Evolutionary conservation across 2,113 vertebrate genomes (phyloP).

Genomic region (Capreolus pygargus): DNA sequence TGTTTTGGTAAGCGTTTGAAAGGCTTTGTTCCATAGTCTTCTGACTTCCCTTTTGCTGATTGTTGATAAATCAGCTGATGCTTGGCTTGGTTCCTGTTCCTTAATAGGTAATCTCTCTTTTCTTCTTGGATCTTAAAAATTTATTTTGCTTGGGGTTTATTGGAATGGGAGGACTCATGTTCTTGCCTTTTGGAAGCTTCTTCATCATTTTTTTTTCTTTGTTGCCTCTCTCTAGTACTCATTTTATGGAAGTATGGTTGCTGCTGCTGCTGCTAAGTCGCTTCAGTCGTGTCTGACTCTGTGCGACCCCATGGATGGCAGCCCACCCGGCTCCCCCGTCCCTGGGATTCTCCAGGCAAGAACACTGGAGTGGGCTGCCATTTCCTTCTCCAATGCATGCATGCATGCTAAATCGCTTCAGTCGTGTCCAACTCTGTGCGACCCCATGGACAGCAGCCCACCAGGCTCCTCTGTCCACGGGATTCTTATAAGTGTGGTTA

Average conservation of each 20-base stretch:
- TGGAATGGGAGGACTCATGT: background rate
- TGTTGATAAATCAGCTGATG: background rate
- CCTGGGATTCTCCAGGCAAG: too few relatives aligned
- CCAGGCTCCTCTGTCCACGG: too few relatives aligned
- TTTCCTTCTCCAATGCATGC: too few relatives aligned
- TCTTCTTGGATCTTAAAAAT: background rate
- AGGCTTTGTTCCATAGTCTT: background rate
- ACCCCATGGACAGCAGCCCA: too few relatives aligned
- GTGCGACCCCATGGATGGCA: too few relatives aligned
- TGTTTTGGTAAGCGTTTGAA: background rate
- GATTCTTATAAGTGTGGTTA: background rate
- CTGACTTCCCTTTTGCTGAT: background rate
- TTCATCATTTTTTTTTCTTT: background rate
- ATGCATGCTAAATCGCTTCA: too few relatives aligned
- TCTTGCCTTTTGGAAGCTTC: conserved; percentile 19
- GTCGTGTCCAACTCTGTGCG: too few relatives aligned
- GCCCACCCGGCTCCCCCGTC: too few relatives aligned
- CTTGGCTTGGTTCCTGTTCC: background rate
- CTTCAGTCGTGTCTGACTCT: too few relatives aligned
- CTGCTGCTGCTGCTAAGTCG: too few relatives aligned
- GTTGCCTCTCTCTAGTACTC: background rate
- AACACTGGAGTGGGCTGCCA: too few relatives aligned
- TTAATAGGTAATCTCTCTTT: background rate
- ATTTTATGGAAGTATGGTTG: background rate
- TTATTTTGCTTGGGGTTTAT: background rate